These are phyloP conservation scores for Ctenodactylus gundi DNA, from an alignment of 2,113 vertebrate species.

Conservation along the genomic window DNA sequence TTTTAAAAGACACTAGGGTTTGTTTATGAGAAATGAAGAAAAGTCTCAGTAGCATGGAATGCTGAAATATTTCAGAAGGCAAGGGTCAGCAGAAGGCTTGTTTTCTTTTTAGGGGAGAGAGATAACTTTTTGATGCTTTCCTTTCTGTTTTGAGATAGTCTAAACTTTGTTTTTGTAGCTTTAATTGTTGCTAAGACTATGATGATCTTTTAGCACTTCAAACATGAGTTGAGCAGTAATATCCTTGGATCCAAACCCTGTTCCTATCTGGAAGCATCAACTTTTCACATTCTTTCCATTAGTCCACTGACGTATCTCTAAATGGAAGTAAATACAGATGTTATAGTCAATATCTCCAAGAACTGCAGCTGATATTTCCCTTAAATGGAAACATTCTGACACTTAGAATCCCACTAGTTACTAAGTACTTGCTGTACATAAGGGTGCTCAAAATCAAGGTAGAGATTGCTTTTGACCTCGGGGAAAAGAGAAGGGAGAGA, in stretches of 20 bases:
- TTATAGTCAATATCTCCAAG: constrained; percentile 11
- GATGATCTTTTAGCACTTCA: constrained; percentile 6
- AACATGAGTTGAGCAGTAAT: neutral
- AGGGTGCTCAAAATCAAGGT: constrained; percentile 16
- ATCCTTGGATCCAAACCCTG: neutral
- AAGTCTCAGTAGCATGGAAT: constrained; percentile 57
- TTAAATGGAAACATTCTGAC: constrained; percentile 55
- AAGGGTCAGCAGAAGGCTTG: constrained; percentile 45
- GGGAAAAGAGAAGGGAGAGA: neutral
- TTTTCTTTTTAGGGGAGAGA: constrained; percentile 65
- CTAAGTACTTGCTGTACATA: neutral
- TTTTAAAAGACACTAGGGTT: constrained; percentile 26
- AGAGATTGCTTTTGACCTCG: neutral
- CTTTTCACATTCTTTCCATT: constrained; percentile 68
- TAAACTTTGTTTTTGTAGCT: constrained; percentile 52
- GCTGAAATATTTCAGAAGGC: constrained; percentile 53
- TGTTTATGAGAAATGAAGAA: constrained; percentile 52
- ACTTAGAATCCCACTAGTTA: neutral
- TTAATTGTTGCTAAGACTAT: constrained; percentile 43
- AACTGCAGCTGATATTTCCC: constrained; percentile 1
- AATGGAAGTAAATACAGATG: constrained; percentile 47
- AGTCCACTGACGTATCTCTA: neutral
- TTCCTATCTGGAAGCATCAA: constrained; percentile 21
- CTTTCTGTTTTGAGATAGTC: constrained; percentile 51
- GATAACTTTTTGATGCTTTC: constrained; percentile 41